These are phyloP conservation scores for Scaptomyza pallida DNA, from an alignment of 1,140 invertebrate genomes.

Conservation along the genomic window DNA sequence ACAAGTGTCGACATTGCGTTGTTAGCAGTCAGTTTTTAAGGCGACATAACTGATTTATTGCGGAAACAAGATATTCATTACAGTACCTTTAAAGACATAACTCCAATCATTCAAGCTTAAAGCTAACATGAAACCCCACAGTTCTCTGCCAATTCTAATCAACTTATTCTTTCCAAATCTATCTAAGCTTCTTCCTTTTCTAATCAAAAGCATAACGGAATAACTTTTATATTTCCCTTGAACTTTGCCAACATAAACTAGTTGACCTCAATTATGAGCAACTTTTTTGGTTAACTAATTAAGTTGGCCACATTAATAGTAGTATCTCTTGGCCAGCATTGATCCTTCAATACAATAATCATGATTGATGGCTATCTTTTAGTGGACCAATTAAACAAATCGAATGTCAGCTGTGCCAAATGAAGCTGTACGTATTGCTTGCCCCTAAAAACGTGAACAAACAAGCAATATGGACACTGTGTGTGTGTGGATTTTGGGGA, in stretches of 20 bases:
- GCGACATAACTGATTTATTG: conserved; percentile 16
- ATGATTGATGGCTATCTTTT: conserved; percentile 76
- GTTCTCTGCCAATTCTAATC: neutral
- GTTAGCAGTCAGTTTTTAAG: neutral
- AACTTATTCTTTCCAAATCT: neutral
- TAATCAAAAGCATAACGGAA: neutral
- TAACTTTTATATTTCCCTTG: neutral
- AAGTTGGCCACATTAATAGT: conserved; percentile 40
- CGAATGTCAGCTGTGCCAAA: conserved; percentile 61
- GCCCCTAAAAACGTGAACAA: conserved; percentile 27
- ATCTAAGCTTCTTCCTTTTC: neutral
- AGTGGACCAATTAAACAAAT: conserved; percentile 78
- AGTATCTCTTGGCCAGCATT: conserved; percentile 10
- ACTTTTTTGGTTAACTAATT: conserved; percentile 52
- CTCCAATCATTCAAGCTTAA: neutral
- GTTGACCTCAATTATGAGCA: conserved; percentile 9
- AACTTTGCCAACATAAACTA: conserved; percentile 16
- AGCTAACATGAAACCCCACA: neutral
- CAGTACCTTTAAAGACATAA: neutral
- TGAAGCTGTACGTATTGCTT: conserved; percentile 27
- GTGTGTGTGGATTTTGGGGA: conserved; percentile 12
- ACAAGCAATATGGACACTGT: conserved; percentile 4
- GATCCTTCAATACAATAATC: conserved; percentile 21
- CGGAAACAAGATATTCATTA: too few relatives aligned
- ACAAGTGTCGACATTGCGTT: conserved; percentile 3